These are phyloP conservation scores for Euwallacea similis DNA, from an alignment of 1,140 invertebrate genomes.

Conservation along the genomic window DNA sequence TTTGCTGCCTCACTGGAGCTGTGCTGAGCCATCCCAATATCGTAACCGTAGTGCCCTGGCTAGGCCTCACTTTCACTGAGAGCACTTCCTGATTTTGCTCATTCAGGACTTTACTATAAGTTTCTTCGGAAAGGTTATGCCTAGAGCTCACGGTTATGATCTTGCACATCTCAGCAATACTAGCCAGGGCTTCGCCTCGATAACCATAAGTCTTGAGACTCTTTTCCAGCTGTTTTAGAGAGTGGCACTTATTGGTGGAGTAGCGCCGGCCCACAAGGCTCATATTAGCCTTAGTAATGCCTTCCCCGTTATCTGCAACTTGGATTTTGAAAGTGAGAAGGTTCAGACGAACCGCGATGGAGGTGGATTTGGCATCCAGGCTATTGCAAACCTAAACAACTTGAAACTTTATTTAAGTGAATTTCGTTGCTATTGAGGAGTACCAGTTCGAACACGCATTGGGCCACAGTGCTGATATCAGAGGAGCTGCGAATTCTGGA, in stretches of 20 bases:
- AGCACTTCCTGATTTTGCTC: slow-evolving; percentile 30
- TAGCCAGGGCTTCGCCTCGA: slow-evolving; percentile 67
- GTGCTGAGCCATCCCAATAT: slow-evolving; percentile 65
- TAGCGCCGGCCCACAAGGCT: slow-evolving; percentile 61
- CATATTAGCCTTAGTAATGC: slow-evolving; percentile 59
- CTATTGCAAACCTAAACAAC: slow-evolving; percentile 62
- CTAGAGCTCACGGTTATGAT: slow-evolving; percentile 61
- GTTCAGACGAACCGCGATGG: slow-evolving; percentile 64
- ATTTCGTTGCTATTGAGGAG: slow-evolving; percentile 24
- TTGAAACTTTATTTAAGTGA: background rate
- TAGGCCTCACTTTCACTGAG: slow-evolving; percentile 50
- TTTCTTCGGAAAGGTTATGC: slow-evolving; percentile 51
- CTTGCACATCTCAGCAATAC: slow-evolving; percentile 60
- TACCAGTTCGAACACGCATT: slow-evolving; percentile 49
- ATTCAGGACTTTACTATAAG: slow-evolving; percentile 57
- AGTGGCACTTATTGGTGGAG: slow-evolving; percentile 65
- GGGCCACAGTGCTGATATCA: slow-evolving; percentile 42
- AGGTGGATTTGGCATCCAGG: slow-evolving; percentile 64
- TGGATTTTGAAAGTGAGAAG: slow-evolving; percentile 62
- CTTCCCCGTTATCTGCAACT: slow-evolving; percentile 68
- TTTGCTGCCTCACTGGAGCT: slow-evolving; percentile 62
- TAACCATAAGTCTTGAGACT: slow-evolving; percentile 62
- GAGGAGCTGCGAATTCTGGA: slow-evolving; percentile 43
- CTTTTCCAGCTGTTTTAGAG: slow-evolving; percentile 56
- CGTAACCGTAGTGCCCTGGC: slow-evolving; percentile 66